A percentile compares a stretch with the other conserved stretches of the same genome.
Evolutionary conservation across 1,140 invertebrate genomes (phyloP).

Genomic region (Drosophila busckii): DNA sequence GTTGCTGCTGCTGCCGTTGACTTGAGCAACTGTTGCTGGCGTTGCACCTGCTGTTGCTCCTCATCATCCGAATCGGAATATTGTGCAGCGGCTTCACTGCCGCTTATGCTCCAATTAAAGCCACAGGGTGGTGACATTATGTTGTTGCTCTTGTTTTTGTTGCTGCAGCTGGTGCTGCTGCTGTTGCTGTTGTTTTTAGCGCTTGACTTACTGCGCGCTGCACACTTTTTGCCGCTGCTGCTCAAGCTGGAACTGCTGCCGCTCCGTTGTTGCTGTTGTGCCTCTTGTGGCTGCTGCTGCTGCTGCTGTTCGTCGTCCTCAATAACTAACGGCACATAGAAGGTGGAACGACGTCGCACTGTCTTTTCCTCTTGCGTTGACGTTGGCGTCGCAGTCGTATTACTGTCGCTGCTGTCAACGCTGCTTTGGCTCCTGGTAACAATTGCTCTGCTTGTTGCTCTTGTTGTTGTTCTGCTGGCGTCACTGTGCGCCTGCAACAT

Average conservation of each 20-base stretch:
- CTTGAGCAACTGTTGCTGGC: constrained; percentile 46
- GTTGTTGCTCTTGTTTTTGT: constrained; percentile 26
- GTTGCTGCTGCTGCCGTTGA: constrained; percentile 13
- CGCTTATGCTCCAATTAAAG: constrained; percentile 75
- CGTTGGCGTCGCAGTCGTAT: constrained; percentile 16
- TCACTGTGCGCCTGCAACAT: constrained; percentile 63
- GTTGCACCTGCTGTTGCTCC: constrained; percentile 42
- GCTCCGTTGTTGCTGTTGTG: constrained; percentile 11
- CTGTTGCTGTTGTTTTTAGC: constrained; percentile 28
- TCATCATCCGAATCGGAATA: constrained; percentile 63
- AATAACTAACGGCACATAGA: constrained; percentile 82
- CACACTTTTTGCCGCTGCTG: constrained; percentile 49
- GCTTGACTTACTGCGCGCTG: constrained; percentile 57
- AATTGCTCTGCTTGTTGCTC: constrained; percentile 21
- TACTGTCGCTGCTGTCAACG: constrained; percentile 47
- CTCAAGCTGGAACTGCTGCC: constrained; percentile 42
- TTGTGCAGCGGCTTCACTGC: constrained; percentile 44
- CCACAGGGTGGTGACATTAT: constrained; percentile 75
- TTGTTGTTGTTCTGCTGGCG: constrained; percentile 52
- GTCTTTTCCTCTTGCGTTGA: constrained; percentile 66
- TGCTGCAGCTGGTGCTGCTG: constrained; percentile 18
- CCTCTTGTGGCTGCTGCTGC: constrained; percentile 13
- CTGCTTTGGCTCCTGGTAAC: constrained; percentile 27
- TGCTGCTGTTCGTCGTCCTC: constrained; percentile 61
- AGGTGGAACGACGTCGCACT: constrained; percentile 81